These are phyloP conservation scores for Megaceryle alcyon DNA, from an alignment of 2,797 vertebrate genomes.

Conservation along the genomic window DNA sequence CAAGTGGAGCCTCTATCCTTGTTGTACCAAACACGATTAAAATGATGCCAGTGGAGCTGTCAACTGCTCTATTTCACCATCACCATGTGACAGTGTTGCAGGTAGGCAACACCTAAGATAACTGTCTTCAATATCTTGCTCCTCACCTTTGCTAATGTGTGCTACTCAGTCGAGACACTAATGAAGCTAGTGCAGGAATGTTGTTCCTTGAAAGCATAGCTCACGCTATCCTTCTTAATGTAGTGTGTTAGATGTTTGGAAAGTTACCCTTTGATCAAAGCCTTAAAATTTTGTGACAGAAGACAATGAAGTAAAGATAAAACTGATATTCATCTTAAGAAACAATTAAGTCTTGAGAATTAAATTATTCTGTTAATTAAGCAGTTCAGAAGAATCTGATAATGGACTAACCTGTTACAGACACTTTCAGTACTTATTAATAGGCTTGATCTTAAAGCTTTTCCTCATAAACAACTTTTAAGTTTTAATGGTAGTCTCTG, in stretches of 20 bases:
- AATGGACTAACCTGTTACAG: background rate
- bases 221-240: background rate
- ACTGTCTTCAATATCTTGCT: background rate
- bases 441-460: background rate
- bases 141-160: background rate
- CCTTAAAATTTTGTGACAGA: background rate
- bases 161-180: background rate
- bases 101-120: conserved; percentile 71
- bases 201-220: background rate
- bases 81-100: conserved; percentile 90
- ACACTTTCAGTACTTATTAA: background rate
- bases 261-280: background rate
- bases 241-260: background rate
- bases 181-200: background rate
- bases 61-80: conserved; percentile 82
- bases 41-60: conserved; percentile 84
- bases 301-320: background rate
- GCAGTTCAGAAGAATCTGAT: background rate
- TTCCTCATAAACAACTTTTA: background rate
- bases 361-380: background rate
- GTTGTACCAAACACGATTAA: conserved; percentile 86
- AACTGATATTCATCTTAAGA: background rate
- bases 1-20: conserved; percentile 90
- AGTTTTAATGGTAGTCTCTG: background rate
- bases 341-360: background rate